Evolutionary conservation across 2,113 vertebrate species (phyloP), one percentile per base, ranked within the genome.

Genomic region (Hymenochirus boettgeri): DNA sequence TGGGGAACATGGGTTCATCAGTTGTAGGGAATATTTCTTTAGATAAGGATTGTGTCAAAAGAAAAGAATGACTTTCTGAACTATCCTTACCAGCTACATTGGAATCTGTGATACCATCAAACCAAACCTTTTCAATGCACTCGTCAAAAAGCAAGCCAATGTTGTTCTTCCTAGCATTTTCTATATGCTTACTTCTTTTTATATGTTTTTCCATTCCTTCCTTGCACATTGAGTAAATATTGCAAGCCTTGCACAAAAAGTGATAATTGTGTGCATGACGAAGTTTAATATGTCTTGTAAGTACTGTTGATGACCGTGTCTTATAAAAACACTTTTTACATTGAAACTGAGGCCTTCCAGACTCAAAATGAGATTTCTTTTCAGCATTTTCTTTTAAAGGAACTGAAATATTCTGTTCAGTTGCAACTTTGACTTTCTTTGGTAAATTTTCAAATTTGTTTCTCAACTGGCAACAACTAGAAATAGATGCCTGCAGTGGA

Each of bases 121-220:
- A 81, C 0, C 84, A 88, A n/a, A 95, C 86, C 24, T 82, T 91
- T 66, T 95, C 93, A 19, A 97, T 91, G 37, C 84, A 93, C 25
- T 89, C 82, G 35, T 95, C 89, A 77, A 88, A 86, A 42, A 84
- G 83, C 18, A 83, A 65, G 15, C 89, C 89, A 29, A 86, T 76
- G 13, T 83, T 87, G 65, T 85, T 86, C 73, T 91, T 89, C 69
- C 76, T 85, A 47, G 86, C 89, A 59, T 90, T 85, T 80, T 91
- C 84, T 74, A 86, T 82, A 80, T 99, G 96, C 46, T 85, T 86
- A 37, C 90, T 90, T 57, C 92, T 90, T 57, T 83, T 88, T 67
- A 97, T 88, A 73, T 97, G 96, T 11, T 81, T 77, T 33, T 93
- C 86, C 96, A 98, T 97, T 63, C 89, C 92, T 70, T 93, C 88